Conservation (phyloP, 92 coral and sea anemone genomes). For the Siderastrea radians region DNA sequence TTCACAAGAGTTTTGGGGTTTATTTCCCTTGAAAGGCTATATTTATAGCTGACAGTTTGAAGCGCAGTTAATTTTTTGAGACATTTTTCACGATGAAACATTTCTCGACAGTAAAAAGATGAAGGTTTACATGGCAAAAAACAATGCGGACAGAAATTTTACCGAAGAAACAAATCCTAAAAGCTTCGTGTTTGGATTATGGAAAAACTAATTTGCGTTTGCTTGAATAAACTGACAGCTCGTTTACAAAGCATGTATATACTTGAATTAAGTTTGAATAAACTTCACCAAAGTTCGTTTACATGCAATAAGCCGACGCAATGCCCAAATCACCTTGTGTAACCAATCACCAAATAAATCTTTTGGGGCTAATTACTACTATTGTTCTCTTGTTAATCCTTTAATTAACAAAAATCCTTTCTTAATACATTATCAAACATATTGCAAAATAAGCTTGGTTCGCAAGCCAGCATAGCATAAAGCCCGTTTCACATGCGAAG, state of each 20-base stretch:
- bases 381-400: not conserved
- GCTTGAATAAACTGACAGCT: slow-evolving; percentile 13
- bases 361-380: not conserved
- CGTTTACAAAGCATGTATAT: not conserved
- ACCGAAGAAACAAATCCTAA: not conserved
- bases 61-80: too few species aligned
- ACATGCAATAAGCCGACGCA: not conserved
- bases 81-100: not conserved
- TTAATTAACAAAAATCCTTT: not conserved
- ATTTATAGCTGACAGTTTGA: too few species aligned
- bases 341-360: not conserved
- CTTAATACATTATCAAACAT: not conserved
- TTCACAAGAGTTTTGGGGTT: too few species aligned
- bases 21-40: too few species aligned
- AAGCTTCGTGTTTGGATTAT: slow-evolving; percentile 1
- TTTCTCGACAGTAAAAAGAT: not conserved
- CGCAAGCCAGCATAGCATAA: not conserved
- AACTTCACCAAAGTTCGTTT: not conserved
- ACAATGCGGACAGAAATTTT: not conserved
- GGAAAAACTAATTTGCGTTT: not conserved
- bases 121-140: not conserved
- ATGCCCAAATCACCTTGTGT: not conserved
- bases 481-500: too few species aligned
- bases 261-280: not conserved
- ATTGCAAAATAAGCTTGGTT: not conserved